Evolutionary conservation across 1,140 invertebrate species (phyloP).

Genomic region (Doryteuthis pealeii): DNA sequence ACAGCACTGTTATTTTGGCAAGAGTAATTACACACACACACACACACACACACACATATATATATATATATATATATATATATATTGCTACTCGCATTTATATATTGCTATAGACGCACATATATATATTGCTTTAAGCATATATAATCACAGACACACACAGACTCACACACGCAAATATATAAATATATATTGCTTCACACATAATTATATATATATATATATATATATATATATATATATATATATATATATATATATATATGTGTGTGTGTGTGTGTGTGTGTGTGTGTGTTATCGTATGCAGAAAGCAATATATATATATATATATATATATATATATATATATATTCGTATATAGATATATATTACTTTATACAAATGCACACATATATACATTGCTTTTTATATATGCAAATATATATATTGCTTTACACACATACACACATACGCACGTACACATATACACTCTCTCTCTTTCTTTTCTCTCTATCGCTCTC

Average conservation of each 20-base stretch:
- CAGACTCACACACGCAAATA: background rate
- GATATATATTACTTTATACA: constrained; percentile 1
- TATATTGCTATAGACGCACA: background rate
- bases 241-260: constrained; percentile 1
- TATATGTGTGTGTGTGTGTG: background rate
- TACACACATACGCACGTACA: background rate
- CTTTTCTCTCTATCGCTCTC: too few relatives aligned
- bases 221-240: background rate
- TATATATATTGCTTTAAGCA: background rate
- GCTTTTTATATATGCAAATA: background rate
- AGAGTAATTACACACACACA: background rate
- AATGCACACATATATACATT: background rate
- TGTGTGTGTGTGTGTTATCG: background rate
- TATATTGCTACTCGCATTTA: background rate
- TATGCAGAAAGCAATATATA: background rate
- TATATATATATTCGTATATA: background rate
- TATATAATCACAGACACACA: background rate
- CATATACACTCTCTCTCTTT: too few relatives aligned
- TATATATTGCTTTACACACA: background rate
- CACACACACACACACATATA: background rate
- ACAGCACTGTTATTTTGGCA: too few relatives aligned
- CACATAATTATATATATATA: constrained; percentile 6
- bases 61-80: background rate
- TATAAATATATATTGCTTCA: background rate
- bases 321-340: constrained; percentile 14